Conservation (phyloP, 2,113 vertebrate genomes). For the Misgurnus mizolepis region DNA sequence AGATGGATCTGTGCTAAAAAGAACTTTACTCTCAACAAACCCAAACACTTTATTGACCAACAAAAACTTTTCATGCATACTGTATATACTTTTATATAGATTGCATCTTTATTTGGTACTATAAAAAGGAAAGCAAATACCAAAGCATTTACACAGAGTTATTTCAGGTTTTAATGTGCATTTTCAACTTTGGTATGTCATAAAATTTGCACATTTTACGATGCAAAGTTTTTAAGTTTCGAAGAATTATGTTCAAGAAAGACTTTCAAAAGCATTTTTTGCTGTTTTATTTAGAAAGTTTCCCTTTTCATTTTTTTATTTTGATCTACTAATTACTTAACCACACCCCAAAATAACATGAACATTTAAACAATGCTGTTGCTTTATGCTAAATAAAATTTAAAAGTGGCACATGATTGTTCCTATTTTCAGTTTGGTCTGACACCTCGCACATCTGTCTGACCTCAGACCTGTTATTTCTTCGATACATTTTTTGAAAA, state of each 20-base stretch:
- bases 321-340: conserved; percentile 49
- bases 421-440: conserved; percentile 2
- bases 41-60: not conserved
- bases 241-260: conserved; percentile 24
- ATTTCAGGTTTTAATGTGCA: conserved; percentile 51
- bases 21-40: not conserved
- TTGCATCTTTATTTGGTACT: conserved; percentile 22
- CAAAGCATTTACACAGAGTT: conserved; percentile 40
- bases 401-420: not conserved
- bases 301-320: conserved; percentile 35
- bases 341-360: conserved; percentile 52
- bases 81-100: not conserved
- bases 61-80: not conserved
- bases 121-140: conserved; percentile 12
- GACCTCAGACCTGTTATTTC: conserved; percentile 4
- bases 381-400: conserved; percentile 6
- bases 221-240: conserved; percentile 25
- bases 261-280: not conserved
- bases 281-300: conserved; percentile 30
- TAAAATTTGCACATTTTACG: conserved; percentile 54
- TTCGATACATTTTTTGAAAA: conserved; percentile 1
- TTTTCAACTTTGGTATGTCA: conserved; percentile 54
- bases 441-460: conserved; percentile 6
- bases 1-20: not conserved
- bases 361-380: conserved; percentile 25